Conservation (phyloP, 1,140 invertebrate genomes). For the Pogonomyrmex californicus region DNA sequence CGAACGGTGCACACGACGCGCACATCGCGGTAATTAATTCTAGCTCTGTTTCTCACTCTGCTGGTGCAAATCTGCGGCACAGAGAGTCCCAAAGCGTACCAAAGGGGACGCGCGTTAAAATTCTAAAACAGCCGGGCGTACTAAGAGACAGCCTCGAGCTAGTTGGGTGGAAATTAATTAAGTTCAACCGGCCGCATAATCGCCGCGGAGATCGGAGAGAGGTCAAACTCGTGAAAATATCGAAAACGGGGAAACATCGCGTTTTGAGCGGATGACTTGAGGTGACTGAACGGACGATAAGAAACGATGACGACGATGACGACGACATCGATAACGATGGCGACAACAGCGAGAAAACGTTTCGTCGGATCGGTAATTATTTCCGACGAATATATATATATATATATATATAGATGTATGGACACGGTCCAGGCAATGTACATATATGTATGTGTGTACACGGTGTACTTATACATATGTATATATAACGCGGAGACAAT, state of each 20-base stretch:
- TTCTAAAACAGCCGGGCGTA: constrained; percentile 29
- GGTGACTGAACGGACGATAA: constrained; percentile 33
- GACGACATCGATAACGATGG: constrained; percentile 58
- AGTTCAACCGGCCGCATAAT: constrained; percentile 37
- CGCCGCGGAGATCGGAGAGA: constrained; percentile 4
- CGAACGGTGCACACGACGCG: constrained; percentile 2
- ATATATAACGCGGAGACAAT: constrained; percentile 69
- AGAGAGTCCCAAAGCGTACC: constrained; percentile 10
- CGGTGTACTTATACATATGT: constrained; percentile 61
- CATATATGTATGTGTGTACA: constrained; percentile 67
- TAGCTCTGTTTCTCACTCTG: constrained; percentile 2
- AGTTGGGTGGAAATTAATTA: constrained; percentile 42
- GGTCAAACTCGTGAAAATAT: background rate
- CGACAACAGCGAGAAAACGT: constrained; percentile 58
- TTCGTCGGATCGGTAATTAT: constrained; percentile 78
- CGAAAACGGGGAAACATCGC: too few relatives aligned
- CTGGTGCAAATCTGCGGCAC: background rate
- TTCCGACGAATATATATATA: constrained; percentile 74
- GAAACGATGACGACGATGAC: constrained; percentile 21
- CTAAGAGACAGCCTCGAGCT: constrained; percentile 11
- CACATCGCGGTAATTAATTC: constrained; percentile 49
- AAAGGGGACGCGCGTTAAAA: constrained; percentile 36
- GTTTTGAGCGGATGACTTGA: background rate
- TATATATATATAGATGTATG: background rate
- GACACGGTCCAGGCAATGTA: constrained; percentile 74